Evolutionary conservation across 2,888 invertebrate species (phyloP).

Genomic region (Ophraella communa): DNA sequence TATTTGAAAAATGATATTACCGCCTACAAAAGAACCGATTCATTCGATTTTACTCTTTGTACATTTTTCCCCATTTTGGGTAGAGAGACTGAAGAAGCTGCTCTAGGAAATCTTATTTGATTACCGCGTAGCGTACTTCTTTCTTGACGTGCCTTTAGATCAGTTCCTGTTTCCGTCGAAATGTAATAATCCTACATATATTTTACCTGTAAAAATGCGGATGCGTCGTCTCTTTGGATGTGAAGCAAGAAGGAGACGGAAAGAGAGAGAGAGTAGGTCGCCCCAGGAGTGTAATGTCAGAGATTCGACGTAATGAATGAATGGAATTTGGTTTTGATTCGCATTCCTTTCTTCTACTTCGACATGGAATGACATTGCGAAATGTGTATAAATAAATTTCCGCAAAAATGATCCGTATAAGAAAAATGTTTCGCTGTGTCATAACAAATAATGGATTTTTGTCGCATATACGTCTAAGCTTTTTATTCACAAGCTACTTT

Average conservation of each 20-base stretch:
- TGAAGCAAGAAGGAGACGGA: no score
- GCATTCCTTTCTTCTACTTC: neutral
- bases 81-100: constrained; percentile 26
- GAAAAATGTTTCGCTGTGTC: neutral
- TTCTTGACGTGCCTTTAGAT: constrained; percentile 42
- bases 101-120: constrained; percentile 38
- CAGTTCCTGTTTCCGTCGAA: constrained; percentile 43
- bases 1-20: constrained; percentile 29
- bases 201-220: constrained; percentile 38
- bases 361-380: neutral
- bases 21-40: constrained; percentile 31
- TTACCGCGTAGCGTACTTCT: constrained; percentile 32
- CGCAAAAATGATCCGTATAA: neutral
- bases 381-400: neutral
- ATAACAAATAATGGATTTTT: neutral
- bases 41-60: constrained; percentile 34
- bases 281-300: constrained; percentile 2
- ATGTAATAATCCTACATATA: constrained; percentile 39
- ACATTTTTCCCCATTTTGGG: constrained; percentile 33
- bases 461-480: no score
- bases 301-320: constrained; percentile 4
- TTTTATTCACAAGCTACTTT: no score
- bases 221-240: constrained; percentile 2
- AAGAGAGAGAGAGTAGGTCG: neutral
- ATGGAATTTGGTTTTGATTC: constrained; percentile 8